These are phyloP conservation scores for Phyllopteryx taeniolatus DNA, from an alignment of 2,113 vertebrate species.

Conservation along the genomic window DNA sequence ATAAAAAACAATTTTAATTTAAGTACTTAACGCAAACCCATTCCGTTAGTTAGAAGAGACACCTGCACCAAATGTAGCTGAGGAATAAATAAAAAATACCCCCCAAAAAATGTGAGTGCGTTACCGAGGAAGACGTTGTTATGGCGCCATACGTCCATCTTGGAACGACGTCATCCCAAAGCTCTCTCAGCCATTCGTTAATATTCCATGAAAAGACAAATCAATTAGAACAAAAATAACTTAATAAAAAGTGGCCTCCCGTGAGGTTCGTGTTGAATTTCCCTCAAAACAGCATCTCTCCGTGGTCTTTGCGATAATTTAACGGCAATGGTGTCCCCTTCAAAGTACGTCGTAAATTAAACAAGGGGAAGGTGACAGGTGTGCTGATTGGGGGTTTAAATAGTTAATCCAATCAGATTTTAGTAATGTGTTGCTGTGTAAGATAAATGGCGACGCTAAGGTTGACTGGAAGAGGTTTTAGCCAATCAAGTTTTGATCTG, in stretches of 20 bases:
- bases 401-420: too few species aligned
- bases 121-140: neutral
- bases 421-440: too few species aligned
- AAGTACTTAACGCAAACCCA: neutral
- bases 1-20: too few species aligned
- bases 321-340: neutral
- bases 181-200: neutral
- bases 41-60: neutral
- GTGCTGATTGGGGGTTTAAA: too few species aligned
- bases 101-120: neutral
- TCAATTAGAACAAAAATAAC: neutral
- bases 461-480: too few species aligned
- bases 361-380: too few species aligned
- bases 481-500: too few species aligned
- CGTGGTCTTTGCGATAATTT: neutral
- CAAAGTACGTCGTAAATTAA: neutral
- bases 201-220: neutral
- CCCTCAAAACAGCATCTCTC: neutral
- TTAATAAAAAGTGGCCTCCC: neutral
- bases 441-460: too few species aligned
- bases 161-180: neutral
- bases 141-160: neutral
- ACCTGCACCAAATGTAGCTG: neutral
- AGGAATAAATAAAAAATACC: neutral
- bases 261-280: neutral